These are phyloP conservation scores for Pseudochirops cupreus DNA, from an alignment of 2,797 vertebrate species.

Conservation along the genomic window DNA sequence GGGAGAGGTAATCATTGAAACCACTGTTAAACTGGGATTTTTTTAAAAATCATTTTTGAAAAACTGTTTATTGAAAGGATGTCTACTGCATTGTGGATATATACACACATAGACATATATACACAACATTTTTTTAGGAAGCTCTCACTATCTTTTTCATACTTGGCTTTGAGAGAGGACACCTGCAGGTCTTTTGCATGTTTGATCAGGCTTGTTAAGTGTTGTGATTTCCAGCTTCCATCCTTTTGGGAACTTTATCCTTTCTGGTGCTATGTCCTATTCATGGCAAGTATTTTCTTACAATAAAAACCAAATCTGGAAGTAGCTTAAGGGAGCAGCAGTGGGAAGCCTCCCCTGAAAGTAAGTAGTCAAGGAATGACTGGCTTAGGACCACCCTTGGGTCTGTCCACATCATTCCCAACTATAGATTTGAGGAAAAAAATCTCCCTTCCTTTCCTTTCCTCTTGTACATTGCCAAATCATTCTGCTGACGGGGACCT, in stretches of 20 bases:
- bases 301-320: not conserved
- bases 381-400: too few species aligned
- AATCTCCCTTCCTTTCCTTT: too few species aligned
- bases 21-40: not conserved
- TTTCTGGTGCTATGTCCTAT: slow-evolving; percentile 41
- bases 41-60: too few species aligned
- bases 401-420: not conserved
- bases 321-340: slow-evolving; percentile 20
- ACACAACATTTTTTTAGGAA: too few species aligned
- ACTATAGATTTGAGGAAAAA: too few species aligned
- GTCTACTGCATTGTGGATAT: too few species aligned
- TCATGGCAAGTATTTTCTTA: slow-evolving; percentile 14
- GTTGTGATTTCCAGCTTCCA: not conserved
- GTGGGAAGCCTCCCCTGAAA: not conserved
- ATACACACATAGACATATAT: too few species aligned
- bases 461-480: slow-evolving; percentile 23
- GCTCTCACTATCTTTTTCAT: too few species aligned
- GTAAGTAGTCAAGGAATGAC: too few species aligned
- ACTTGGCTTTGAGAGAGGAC: too few species aligned
- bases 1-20: not conserved
- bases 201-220: not conserved
- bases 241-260: slow-evolving; percentile 25
- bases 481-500: slow-evolving; percentile 38
- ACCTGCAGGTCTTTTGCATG: too few species aligned
- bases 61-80: too few species aligned